phyloP scores from a whole-genome alignment of 2,797 vertebrate species.

The Huso huso region DNA sequence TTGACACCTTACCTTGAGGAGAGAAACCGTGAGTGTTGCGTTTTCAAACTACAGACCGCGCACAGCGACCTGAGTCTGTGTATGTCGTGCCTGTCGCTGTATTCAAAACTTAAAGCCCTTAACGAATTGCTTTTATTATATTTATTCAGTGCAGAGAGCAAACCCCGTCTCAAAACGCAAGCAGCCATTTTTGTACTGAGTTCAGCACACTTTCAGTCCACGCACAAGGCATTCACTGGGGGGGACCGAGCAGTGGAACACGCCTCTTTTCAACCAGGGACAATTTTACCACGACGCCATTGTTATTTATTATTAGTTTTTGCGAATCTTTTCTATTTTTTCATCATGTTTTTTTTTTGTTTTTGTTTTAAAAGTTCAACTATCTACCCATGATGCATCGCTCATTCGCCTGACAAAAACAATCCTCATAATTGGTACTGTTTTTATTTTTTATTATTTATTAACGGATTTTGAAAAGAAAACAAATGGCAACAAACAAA shows the following conservation, averaged over 20 bases:
- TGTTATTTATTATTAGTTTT: no score
- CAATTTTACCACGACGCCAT: background rate
- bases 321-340: no score
- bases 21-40: constrained; percentile 49
- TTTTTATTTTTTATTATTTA: no score
- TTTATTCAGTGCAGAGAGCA: constrained; percentile 50
- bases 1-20: constrained; percentile 59
- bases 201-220: no score
- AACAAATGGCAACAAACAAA: background rate
- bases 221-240: background rate
- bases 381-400: background rate
- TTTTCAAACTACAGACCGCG: constrained; percentile 40
- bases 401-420: background rate
- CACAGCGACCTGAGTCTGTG: constrained; percentile 42
- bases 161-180: constrained; percentile 54
- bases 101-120: constrained; percentile 46
- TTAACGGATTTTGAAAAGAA: no score
- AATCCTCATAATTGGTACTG: no score
- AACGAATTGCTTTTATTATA: constrained; percentile 52
- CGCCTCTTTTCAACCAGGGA: background rate
- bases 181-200: constrained; percentile 56
- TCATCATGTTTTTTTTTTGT: no score
- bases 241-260: background rate
- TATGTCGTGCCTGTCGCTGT: constrained; percentile 31
- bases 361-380: no score